Evolutionary conservation across 2,113 vertebrate genomes (phyloP).

Genomic region (Trogon surrucura): DNA sequence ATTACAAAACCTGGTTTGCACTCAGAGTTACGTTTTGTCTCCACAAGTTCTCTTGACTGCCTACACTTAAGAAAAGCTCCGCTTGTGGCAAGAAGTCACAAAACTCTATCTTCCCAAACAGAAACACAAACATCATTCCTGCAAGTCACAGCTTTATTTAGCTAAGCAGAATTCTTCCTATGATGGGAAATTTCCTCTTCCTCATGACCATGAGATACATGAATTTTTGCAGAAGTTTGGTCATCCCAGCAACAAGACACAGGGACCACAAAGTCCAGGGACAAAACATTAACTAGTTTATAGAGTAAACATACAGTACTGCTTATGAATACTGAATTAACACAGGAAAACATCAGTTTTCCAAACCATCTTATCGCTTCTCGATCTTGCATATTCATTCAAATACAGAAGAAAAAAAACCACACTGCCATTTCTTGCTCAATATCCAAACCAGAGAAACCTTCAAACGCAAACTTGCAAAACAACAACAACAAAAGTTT

Average conservation of each 20-base stretch:
- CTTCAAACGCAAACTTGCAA: not conserved
- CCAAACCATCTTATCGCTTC: not conserved
- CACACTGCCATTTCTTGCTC: not conserved
- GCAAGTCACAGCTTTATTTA: not conserved
- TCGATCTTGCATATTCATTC: not conserved
- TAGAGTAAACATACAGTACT: not conserved
- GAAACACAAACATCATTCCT: not conserved
- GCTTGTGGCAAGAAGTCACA: not conserved
- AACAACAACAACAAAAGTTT: not conserved
- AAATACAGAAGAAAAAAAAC: fast-evolving
- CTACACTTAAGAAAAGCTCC: not conserved
- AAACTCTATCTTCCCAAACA: not conserved
- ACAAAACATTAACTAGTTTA: not conserved
- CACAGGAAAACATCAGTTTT: not conserved
- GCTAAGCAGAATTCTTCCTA: not conserved
- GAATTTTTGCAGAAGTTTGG: not conserved
- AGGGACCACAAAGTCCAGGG: not conserved
- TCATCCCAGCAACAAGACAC: not conserved
- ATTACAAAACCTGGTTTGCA: not conserved
- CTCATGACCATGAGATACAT: not conserved
- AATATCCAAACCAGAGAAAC: not conserved
- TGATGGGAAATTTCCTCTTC: not conserved
- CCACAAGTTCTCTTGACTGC: not conserved
- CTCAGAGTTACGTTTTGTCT: not conserved
- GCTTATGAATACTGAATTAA: not conserved